Percentiles rank a stretch among this genome's conserved stretches.
Conservation (phyloP, 2,888 invertebrate species). For the Caenorhabditis sp. region DNA sequence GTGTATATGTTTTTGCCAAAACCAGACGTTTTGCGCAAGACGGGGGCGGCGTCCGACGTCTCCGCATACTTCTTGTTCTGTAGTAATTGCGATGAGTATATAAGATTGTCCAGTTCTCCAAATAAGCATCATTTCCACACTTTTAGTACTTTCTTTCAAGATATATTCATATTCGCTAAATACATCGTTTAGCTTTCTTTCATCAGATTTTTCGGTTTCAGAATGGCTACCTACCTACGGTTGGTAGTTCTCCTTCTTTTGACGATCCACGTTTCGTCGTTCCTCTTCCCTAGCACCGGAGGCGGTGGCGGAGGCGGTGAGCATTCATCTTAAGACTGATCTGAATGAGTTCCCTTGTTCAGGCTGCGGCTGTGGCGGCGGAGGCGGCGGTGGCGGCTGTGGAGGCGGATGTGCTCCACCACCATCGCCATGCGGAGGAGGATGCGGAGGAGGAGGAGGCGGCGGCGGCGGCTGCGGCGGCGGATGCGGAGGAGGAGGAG, state of each 20-base stretch:
- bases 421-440: constrained; percentile 35
- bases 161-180: not conserved
- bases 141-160: constrained; percentile 5
- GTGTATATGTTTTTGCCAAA: constrained; percentile 53
- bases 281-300: constrained; percentile 62
- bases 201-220: not conserved
- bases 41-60: constrained; percentile 27
- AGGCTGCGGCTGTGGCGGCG: constrained; percentile 53
- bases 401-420: constrained; percentile 8
- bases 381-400: constrained; percentile 51
- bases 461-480: constrained; percentile 40
- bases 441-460: constrained; percentile 54
- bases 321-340: too few relatives aligned
- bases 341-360: too few relatives aligned
- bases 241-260: constrained; percentile 58
- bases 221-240: constrained; percentile 62
- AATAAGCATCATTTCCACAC: constrained; percentile 33
- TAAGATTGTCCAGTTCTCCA: constrained; percentile 45
- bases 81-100: constrained; percentile 59
- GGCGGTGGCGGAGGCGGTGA: constrained; percentile 55
- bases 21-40: constrained; percentile 51
- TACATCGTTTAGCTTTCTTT: not conserved
- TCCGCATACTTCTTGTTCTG: constrained; percentile 30
- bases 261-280: constrained; percentile 54
- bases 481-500: constrained; percentile 40